Evolutionary conservation across 2,797 vertebrate species (phyloP).

Genomic region (Anisognathus igniventris): DNA sequence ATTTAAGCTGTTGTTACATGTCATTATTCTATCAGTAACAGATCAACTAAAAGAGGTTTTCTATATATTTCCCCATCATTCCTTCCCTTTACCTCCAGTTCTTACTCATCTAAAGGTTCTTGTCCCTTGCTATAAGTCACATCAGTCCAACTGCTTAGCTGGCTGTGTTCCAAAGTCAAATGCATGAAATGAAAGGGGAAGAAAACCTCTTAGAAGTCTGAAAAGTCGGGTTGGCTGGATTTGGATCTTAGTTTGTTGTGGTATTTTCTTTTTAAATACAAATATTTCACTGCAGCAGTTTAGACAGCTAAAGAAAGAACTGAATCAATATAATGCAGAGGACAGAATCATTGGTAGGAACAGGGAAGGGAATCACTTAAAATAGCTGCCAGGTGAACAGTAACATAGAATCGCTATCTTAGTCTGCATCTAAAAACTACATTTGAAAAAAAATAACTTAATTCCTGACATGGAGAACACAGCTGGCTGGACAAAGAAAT

Average conservation of each 20-base stretch:
- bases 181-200: not conserved
- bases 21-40: conserved; percentile 40
- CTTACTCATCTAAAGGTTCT: not conserved
- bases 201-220: not conserved
- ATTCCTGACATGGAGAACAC: not conserved
- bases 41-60: conserved; percentile 22
- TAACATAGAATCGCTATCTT: not conserved
- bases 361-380: not conserved
- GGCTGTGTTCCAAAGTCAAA: not conserved
- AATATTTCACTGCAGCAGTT: not conserved
- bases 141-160: not conserved
- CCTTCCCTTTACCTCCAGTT: conserved; percentile 11
- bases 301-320: not conserved
- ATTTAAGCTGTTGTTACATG: conserved; percentile 25
- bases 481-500: not conserved
- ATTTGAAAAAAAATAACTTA: not conserved
- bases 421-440: not conserved
- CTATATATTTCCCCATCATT: not conserved
- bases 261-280: not conserved
- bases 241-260: not conserved
- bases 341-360: not conserved
- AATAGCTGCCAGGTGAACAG: not conserved
- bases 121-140: not conserved
- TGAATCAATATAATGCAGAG: not conserved
- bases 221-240: not conserved